Percentiles rank a stretch among this genome's conserved stretches.
These are phyloP conservation scores for Chloromyia formosa DNA, from an alignment of 2,888 invertebrate genomes.

Conservation along the genomic window DNA sequence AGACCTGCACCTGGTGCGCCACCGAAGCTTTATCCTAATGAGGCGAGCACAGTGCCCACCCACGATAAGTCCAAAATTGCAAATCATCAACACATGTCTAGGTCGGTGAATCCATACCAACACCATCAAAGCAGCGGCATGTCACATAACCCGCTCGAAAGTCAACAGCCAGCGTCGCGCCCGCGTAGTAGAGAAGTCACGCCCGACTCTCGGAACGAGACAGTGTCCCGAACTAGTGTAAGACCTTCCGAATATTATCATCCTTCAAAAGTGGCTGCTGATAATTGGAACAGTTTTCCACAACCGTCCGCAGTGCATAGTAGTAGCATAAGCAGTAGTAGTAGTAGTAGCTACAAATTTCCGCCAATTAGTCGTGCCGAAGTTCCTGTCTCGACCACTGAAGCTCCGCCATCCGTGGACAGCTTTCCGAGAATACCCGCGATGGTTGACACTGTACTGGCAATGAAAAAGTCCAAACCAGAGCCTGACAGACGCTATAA, in stretches of 20 bases:
- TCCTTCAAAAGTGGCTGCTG: not conserved
- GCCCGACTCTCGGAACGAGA: not conserved
- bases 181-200: not conserved
- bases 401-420: not conserved
- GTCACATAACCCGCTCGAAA: not conserved
- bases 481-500: constrained; percentile 10
- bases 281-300: not conserved
- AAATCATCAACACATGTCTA: not conserved
- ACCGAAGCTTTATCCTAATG: not conserved
- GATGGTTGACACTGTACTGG: constrained; percentile 37
- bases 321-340: constrained; percentile 13
- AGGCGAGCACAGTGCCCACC: not conserved
- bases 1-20: not conserved
- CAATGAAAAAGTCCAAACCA: constrained; percentile 38
- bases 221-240: not conserved
- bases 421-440: constrained; percentile 36
- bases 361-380: constrained; percentile 15
- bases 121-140: not conserved
- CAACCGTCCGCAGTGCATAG: not conserved
- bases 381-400: not conserved
- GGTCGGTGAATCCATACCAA: not conserved
- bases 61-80: not conserved
- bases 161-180: not conserved
- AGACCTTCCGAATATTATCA: not conserved
- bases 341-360: not conserved